Percentiles rank a stretch among this genome's conserved stretches.
These are phyloP conservation scores for Trachelus troglodyta DNA, from an alignment of 2,888 invertebrate genomes.

Conservation along the genomic window DNA sequence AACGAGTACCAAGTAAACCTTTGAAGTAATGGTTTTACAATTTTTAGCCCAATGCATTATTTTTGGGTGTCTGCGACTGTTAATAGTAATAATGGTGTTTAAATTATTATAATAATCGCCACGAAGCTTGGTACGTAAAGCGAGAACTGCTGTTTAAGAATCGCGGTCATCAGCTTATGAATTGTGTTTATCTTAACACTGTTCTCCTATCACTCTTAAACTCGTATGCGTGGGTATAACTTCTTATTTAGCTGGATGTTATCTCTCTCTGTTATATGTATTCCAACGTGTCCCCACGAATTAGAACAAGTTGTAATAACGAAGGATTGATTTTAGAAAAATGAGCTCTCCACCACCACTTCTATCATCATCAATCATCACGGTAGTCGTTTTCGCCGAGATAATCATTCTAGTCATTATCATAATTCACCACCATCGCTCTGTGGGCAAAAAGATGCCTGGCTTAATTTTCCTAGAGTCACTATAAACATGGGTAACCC, in stretches of 20 bases:
- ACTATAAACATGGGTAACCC: background rate
- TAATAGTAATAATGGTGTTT: background rate
- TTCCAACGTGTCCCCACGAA: background rate
- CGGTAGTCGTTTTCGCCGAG: background rate
- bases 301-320: background rate
- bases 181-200: background rate
- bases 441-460: constrained; percentile 23
- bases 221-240: background rate
- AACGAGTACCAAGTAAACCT: background rate
- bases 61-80: background rate
- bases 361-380: background rate
- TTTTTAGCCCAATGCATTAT: background rate
- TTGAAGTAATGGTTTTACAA: background rate
- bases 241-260: background rate
- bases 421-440: constrained; percentile 41
- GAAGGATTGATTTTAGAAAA: background rate
- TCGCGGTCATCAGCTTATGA: background rate
- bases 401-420: constrained; percentile 19
- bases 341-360: background rate
- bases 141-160: background rate
- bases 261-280: background rate
- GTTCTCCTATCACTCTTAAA: background rate
- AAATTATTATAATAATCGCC: background rate
- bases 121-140: background rate
- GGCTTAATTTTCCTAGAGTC: background rate